Base-by-base conservation (phyloP, 2,797 vertebrate species). In the Notoglanidium macrostoma region DNA sequence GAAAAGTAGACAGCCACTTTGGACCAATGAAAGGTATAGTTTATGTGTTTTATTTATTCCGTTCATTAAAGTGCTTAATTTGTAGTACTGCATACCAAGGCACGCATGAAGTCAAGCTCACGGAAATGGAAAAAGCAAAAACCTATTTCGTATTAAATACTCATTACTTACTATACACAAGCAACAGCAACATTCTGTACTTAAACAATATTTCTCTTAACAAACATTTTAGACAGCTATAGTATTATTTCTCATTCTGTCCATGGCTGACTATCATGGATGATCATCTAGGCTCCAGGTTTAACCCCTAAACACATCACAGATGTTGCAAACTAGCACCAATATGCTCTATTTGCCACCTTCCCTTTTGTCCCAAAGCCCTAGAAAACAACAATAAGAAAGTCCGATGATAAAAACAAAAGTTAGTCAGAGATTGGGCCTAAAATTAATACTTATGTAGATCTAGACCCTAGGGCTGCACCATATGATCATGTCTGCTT, bases 41-140 rank as follows among this genome's bases (percentile, higher is more conserved):
- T 63, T 32, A 26, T 35, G 83, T 70, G 74, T 35, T 57, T 57
- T 84, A 40, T 88, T 81, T 70, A 82, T 59, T 83, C 46, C 49
- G 46, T 9, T 11, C 1, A 19, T 57, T 72, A 44, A 65, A 70
- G 26, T 1, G 29, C 21, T 57, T 59, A 77, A 83, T 40, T 70
- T 46, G 54, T 76, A 74, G 54, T 59, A 35, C 49, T 40, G 74
- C 15, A 51, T 77, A 49, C 65, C n/a, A 74, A 54, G 29, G 6
- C 12, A 40, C 23, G 21, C 9, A 54, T 82, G 17, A 82, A 82
- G 14, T 72, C 0, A 23, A 74, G 2, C 35, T 40, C 35, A 54
- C 0, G 0, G 5, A 77, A 21, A 63, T 17, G 5, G 14, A 40
- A 44, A 26, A 46, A 63, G 6, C 3, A 32, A 72, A 72, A 85